Conservation (phyloP, 1,140 invertebrate genomes). For the Pentalonia nigronervosa region DNA sequence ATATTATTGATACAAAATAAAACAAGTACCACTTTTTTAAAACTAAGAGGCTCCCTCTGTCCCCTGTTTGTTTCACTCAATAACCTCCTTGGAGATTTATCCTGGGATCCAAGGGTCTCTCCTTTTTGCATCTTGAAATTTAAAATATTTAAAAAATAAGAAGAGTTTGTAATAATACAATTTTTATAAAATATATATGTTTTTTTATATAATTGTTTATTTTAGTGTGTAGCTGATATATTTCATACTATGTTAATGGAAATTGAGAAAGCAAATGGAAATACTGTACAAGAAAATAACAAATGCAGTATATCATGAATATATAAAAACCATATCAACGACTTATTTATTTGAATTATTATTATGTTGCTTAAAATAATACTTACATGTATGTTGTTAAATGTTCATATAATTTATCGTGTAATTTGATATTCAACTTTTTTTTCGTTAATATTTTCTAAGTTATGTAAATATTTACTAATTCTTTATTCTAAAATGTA, state of each 20-base stretch:
- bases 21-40: not conserved
- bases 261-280: conserved; percentile 89
- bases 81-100: too few species aligned
- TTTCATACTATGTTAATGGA: conserved; percentile 86
- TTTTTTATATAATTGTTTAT: conserved; percentile 64
- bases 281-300: conserved; percentile 76
- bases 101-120: too few species aligned
- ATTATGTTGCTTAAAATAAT: conserved; percentile 30
- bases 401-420: conserved; percentile 9
- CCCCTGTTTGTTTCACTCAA: too few species aligned
- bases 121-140: too few species aligned
- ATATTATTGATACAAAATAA: not conserved
- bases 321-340: not conserved
- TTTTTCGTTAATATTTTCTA: not conserved
- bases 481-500: not conserved
- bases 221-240: conserved; percentile 87
- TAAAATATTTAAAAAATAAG: not conserved
- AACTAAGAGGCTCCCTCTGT: not conserved
- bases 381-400: conserved; percentile 21
- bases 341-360: conserved; percentile 30
- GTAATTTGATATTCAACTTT: not conserved
- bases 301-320: conserved; percentile 77
- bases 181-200: not conserved
- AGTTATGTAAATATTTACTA: conserved; percentile 25
- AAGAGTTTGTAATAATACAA: not conserved